These are phyloP conservation scores for Cydia amplana DNA, from an alignment of 1,140 invertebrate genomes.

Conservation along the genomic window DNA sequence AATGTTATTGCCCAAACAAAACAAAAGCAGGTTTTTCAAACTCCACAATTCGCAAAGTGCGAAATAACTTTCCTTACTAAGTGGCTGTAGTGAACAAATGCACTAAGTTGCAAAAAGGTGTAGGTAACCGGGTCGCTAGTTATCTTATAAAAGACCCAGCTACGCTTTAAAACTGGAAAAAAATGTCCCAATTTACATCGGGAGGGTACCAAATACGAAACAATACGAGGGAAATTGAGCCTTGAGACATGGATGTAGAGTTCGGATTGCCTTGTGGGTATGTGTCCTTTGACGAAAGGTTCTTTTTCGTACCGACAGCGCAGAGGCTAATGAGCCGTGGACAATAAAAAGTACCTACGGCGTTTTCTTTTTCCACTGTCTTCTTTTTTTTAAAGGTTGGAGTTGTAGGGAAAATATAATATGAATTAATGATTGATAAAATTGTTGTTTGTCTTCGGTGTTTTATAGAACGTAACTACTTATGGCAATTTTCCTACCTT, in stretches of 20 bases:
- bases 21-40: not conserved
- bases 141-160: constrained; percentile 31
- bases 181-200: constrained; percentile 21
- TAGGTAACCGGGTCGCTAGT: constrained; percentile 28
- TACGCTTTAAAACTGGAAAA: constrained; percentile 30
- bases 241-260: not conserved
- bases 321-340: constrained; percentile 50
- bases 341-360: constrained; percentile 44
- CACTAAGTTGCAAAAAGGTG: constrained; percentile 29
- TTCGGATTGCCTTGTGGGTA: constrained; percentile 1
- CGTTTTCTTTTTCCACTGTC: constrained; percentile 33
- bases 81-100: constrained; percentile 25
- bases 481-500: no score
- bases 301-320: constrained; percentile 35
- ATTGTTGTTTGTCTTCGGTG: no score
- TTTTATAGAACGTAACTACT: no score
- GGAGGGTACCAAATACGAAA: not conserved
- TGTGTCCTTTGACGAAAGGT: constrained; percentile 49
- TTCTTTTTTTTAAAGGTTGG: constrained; percentile 39
- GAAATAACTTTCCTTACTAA: constrained; percentile 18
- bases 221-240: not conserved
- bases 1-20: no score
- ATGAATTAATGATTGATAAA: not conserved
- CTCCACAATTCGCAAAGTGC: constrained; percentile 17
- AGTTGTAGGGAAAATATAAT: constrained; percentile 33